A percentile compares a stretch with the other conserved stretches of the same genome.
Evolutionary conservation across 2,113 vertebrate species (phyloP).

Genomic region (Apteryx owenii): DNA sequence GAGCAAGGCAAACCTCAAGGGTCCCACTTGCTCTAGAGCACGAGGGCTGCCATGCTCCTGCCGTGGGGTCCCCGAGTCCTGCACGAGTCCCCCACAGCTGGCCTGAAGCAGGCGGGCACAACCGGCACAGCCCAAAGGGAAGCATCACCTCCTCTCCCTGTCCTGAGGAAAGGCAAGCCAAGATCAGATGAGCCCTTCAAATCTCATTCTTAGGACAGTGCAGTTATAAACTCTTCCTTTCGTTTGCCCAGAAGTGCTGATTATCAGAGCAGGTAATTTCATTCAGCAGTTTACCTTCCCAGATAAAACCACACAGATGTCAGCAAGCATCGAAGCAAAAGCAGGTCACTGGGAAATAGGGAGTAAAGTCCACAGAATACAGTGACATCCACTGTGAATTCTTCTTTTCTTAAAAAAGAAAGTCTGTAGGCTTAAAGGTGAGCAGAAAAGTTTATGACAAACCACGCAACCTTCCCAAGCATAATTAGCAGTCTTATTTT

Average conservation of each 20-base stretch:
- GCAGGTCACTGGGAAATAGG: background rate
- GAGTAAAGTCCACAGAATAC: background rate
- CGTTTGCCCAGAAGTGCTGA: background rate
- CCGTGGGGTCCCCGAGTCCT: accelerated
- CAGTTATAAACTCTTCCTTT: background rate
- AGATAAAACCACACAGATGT: background rate
- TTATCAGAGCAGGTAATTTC: background rate
- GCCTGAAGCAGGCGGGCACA: background rate
- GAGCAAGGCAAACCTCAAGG: background rate
- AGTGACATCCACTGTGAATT: background rate
- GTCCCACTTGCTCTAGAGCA: background rate
- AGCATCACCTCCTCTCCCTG: background rate
- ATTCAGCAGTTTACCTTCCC: background rate
- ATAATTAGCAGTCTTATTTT: constrained; percentile 26
- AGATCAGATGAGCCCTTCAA: background rate
- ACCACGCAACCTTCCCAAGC: constrained; percentile 18
- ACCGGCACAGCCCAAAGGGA: background rate
- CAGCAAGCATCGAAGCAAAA: background rate
- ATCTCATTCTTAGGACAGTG: background rate
- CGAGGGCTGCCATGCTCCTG: background rate
- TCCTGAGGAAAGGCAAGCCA: background rate
- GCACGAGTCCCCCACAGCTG: background rate
- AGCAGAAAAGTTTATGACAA: background rate
- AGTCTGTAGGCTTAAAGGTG: background rate
- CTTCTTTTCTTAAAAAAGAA: constrained; percentile 21